Percentiles rank a stretch among this genome's conserved stretches.
These are phyloP conservation scores for Oreochromis mossambicus DNA, from an alignment of 2,797 vertebrate genomes.

Conservation along the genomic window DNA sequence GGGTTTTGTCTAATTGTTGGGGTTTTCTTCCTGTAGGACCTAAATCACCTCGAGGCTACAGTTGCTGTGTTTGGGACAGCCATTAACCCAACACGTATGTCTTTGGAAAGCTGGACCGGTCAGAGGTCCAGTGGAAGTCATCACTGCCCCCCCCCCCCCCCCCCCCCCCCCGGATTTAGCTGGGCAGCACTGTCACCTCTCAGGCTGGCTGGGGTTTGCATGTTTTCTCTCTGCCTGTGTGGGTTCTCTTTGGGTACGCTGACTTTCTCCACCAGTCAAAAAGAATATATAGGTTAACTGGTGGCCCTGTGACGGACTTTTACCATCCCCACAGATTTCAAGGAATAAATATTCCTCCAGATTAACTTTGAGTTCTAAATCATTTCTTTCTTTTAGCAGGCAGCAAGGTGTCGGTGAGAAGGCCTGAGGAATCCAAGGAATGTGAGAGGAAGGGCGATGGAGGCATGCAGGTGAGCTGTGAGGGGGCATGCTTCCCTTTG, in stretches of 20 bases:
- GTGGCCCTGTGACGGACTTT: neutral
- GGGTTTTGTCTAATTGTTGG: neutral
- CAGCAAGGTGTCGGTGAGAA: neutral
- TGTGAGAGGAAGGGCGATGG: neutral
- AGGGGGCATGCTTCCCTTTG: neutral
- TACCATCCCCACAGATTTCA: neutral
- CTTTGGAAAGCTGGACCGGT: neutral
- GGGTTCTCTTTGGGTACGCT: neutral
- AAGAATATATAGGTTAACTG: neutral
- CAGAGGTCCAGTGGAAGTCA: neutral
- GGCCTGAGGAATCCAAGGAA: neutral
- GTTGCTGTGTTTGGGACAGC: neutral
- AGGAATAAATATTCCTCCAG: neutral
- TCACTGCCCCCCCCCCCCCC: accelerated
- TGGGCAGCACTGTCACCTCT: neutral
- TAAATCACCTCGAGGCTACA: neutral
- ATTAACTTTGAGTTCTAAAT: neutral
- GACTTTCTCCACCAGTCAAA: neutral
- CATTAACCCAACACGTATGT: neutral
- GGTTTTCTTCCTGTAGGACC: neutral
- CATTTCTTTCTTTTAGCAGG: neutral
- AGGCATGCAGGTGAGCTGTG: neutral
- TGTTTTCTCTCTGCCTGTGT: neutral
- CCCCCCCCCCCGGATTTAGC: neutral
- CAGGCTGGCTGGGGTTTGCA: neutral